Conservation (phyloP, 2,797 vertebrate genomes). For the Periophthalmus magnuspinnatus region DNA sequence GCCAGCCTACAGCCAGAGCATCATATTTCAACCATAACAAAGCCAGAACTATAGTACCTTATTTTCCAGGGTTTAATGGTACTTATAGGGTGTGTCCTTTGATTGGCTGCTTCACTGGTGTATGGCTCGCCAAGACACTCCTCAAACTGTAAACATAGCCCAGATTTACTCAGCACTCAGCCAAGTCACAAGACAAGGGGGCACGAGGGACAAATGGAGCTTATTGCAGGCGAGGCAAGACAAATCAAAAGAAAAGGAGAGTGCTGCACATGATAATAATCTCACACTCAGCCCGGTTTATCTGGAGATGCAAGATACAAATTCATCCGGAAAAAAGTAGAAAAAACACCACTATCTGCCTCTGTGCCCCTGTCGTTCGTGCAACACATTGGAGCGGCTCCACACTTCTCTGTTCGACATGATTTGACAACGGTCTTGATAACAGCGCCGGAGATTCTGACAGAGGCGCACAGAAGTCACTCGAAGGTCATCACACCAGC, state of each 20-base stretch:
- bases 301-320: conserved; percentile 41
- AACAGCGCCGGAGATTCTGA: conserved; percentile 28
- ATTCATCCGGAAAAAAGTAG: conserved; percentile 1
- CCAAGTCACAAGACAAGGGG: conserved; percentile 64
- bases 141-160: conserved; percentile 63
- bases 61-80: conserved; percentile 39
- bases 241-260: conserved; percentile 27
- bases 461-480: conserved; percentile 36
- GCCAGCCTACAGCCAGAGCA: conserved; percentile 35
- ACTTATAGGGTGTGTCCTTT: conserved; percentile 40
- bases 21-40: conserved; percentile 36
- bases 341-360: neutral
- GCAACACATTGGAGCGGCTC: conserved; percentile 30
- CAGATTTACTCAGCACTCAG: conserved; percentile 65
- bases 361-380: conserved; percentile 28
- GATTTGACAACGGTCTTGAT: conserved; percentile 42
- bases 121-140: conserved; percentile 49
- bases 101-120: conserved; percentile 53
- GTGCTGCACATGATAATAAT: conserved; percentile 42
- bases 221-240: conserved; percentile 30
- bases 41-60: conserved; percentile 25
- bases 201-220: conserved; percentile 57
- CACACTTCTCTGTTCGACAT: conserved; percentile 39
- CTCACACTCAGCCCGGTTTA: conserved; percentile 34
- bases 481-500: conserved; percentile 48